These are phyloP conservation scores for Cynodonichthys magdalenae DNA, from an alignment of 2,797 vertebrate genomes.

Conservation along the genomic window DNA sequence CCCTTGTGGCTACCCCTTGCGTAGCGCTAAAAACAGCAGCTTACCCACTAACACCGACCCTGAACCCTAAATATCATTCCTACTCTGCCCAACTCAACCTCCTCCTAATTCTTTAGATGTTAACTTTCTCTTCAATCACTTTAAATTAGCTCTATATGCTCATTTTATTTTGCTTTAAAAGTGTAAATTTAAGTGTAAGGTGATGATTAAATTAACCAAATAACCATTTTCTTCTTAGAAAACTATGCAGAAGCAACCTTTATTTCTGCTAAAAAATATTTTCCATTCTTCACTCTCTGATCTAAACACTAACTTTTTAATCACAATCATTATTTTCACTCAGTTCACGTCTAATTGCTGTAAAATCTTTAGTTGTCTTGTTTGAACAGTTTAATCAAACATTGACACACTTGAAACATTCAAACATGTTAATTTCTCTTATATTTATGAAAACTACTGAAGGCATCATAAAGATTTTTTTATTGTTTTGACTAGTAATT, in stretches of 20 bases:
- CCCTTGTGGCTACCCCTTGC: slow-evolving; percentile 82
- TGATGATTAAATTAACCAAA: no score
- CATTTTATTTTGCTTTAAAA: slow-evolving; percentile 10
- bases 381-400: neutral
- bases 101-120: slow-evolving; percentile 14
- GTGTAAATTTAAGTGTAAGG: no score
- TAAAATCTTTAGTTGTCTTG: slow-evolving; percentile 10
- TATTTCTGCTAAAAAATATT: neutral
- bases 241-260: slow-evolving; percentile 2
- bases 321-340: slow-evolving; percentile 22
- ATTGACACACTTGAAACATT: slow-evolving; percentile 2
- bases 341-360: slow-evolving; percentile 42
- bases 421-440: neutral
- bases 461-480: slow-evolving; percentile 7
- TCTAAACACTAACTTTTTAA: slow-evolving; percentile 16
- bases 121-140: slow-evolving; percentile 16
- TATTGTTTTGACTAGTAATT: neutral
- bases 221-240: neutral
- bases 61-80: slow-evolving; percentile 51
- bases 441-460: neutral
- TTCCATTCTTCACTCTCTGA: slow-evolving; percentile 3
- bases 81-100: slow-evolving; percentile 36
- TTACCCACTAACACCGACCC: slow-evolving; percentile 81
- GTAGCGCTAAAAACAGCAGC: slow-evolving; percentile 24
- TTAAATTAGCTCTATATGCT: slow-evolving; percentile 33